A percentile compares a stretch with the other conserved stretches of the same genome.
phyloP scores from a whole-genome alignment of 2,888 invertebrate genomes.

The Pristionchus fissidentatus region DNA sequence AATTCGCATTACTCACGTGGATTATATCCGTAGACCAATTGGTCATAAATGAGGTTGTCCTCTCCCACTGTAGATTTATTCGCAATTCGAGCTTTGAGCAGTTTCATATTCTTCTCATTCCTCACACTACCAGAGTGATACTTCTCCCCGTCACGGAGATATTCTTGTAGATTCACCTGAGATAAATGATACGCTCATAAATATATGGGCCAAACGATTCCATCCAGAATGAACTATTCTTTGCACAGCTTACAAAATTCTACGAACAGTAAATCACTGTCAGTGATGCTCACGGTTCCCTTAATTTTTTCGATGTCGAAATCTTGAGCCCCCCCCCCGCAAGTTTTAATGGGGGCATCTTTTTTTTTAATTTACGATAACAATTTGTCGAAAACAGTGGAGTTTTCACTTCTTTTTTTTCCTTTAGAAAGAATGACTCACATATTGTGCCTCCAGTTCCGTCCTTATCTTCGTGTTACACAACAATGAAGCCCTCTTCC shows the following conservation, averaged over 20 bases:
- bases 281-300: no score
- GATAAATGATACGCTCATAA: background rate
- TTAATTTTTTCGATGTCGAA: no score
- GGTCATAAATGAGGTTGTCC: conserved; percentile 39
- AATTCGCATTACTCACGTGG: conserved; percentile 30
- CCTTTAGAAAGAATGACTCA: no score
- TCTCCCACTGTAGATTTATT: conserved; percentile 23
- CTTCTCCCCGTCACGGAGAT: conserved; percentile 39
- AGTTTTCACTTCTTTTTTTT: no score
- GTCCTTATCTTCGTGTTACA: conserved; percentile 41
- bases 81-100: conserved; percentile 35
- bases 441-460: conserved; percentile 43
- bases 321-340: no score
- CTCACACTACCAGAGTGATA: conserved; percentile 18
- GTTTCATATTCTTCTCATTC: conserved; percentile 26
- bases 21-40: conserved; percentile 44
- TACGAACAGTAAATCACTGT: no score
- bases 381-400: background rate
- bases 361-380: no score
- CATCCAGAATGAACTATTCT: no score
- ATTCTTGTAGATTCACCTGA: conserved; percentile 36
- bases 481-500: conserved; percentile 33
- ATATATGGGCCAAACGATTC: no score
- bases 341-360: no score
- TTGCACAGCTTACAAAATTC: no score